Evolutionary conservation across 2,113 vertebrate genomes (phyloP).

Genomic region (Eira barbara): DNA sequence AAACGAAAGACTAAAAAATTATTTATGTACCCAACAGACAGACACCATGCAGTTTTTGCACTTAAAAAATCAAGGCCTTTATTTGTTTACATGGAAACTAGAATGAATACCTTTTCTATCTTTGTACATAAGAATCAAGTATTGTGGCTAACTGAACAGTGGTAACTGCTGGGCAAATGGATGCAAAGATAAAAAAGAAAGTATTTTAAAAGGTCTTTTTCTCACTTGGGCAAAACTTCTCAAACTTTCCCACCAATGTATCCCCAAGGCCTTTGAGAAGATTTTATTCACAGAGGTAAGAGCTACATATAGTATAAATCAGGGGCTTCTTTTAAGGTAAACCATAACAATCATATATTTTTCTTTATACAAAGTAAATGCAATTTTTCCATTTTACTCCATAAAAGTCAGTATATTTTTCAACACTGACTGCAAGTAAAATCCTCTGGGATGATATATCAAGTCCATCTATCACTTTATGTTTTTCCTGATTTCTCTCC

Average conservation of each 20-base stretch:
- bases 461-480: neutral
- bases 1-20: conserved; percentile 1
- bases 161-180: neutral
- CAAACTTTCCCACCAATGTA: neutral
- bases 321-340: neutral
- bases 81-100: neutral
- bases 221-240: neutral
- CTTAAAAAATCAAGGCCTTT: conserved; percentile 46
- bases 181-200: neutral
- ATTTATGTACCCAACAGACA: neutral
- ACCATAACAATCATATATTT: neutral
- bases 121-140: conserved; percentile 16
- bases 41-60: neutral
- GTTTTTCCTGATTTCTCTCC: neutral
- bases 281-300: neutral
- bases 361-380: neutral
- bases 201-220: neutral
- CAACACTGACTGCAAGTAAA: neutral
- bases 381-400: neutral
- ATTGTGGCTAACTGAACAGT: neutral
- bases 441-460: neutral
- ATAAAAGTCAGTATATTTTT: neutral
- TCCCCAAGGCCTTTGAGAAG: neutral
- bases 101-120: neutral
- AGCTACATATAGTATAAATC: neutral